Percentiles rank a stretch among this genome's conserved stretches.
Evolutionary conservation across 2,888 invertebrate species (phyloP).

Genomic region (Lycaena phlaeas): DNA sequence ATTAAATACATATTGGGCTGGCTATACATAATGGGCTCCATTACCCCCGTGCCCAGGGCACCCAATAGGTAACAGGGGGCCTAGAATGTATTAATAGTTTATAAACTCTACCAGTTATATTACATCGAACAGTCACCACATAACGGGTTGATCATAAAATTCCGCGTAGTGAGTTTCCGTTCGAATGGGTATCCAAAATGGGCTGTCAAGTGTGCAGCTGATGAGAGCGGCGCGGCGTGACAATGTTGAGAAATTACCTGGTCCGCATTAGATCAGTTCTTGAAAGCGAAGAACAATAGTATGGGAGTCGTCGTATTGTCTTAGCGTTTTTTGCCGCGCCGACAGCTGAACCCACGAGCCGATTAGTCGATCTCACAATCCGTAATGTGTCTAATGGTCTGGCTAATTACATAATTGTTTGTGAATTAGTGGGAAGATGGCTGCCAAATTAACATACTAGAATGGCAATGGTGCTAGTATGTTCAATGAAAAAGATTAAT

Average conservation of each 20-base stretch:
- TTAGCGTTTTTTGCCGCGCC: constrained; percentile 34
- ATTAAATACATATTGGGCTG: too few species aligned
- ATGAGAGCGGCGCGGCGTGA: constrained; percentile 14
- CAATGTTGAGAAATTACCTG: constrained; percentile 59
- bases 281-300: constrained; percentile 63
- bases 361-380: constrained; percentile 28
- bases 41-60: too few species aligned
- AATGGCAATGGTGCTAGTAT: too few species aligned
- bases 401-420: constrained; percentile 12
- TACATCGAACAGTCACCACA: too few species aligned
- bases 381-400: constrained; percentile 26
- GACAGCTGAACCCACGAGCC: neutral
- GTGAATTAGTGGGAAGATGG: neutral
- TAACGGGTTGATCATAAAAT: neutral
- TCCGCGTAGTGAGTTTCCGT: neutral
- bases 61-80: too few species aligned
- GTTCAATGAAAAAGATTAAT: too few species aligned
- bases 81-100: too few species aligned
- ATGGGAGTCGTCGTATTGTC: constrained; percentile 47
- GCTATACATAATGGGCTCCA: too few species aligned
- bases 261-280: constrained; percentile 42
- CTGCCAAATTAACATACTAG: too few species aligned
- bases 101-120: too few species aligned
- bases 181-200: constrained; percentile 1
- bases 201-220: neutral